Percentiles rank a stretch among this genome's conserved stretches.
phyloP scores from a whole-genome alignment of 2,113 vertebrate species.

The Scalopus aquaticus region DNA sequence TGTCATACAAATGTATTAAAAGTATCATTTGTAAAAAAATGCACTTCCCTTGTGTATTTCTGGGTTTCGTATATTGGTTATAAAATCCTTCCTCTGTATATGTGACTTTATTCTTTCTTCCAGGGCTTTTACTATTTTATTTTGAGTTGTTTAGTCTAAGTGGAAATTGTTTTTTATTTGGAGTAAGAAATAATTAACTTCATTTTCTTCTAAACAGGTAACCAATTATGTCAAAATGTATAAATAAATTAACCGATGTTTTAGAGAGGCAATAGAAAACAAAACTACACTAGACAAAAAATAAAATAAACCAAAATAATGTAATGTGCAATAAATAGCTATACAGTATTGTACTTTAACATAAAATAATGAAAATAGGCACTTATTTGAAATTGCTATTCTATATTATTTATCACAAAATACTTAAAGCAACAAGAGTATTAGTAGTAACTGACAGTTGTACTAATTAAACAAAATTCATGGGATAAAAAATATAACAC shows the following conservation, averaged over 20 bases:
- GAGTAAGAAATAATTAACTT: not conserved
- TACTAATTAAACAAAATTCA: not conserved
- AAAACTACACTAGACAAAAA: conserved; percentile 16
- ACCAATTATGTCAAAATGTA: not conserved
- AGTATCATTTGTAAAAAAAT: not conserved
- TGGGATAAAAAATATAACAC: too few species aligned
- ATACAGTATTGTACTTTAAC: not conserved
- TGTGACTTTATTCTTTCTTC: not conserved
- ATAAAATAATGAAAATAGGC: not conserved
- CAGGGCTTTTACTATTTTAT: not conserved
- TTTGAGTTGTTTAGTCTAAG: not conserved
- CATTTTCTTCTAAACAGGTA: not conserved
- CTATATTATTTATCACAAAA: not conserved
- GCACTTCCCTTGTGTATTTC: not conserved
- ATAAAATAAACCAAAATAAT: not conserved
- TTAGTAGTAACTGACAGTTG: not conserved
- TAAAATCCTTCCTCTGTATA: not conserved
- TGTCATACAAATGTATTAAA: not conserved
- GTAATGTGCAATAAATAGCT: not conserved
- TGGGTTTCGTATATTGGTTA: not conserved
- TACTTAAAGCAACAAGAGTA: not conserved
- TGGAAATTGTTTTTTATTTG: conserved; percentile 4
- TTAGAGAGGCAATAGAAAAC: not conserved
- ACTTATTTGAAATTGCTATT: conserved; percentile 9
- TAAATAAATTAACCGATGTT: not conserved